phyloP scores from a whole-genome alignment of 2,113 vertebrate species.

The Brachypteracias leptosomus region DNA sequence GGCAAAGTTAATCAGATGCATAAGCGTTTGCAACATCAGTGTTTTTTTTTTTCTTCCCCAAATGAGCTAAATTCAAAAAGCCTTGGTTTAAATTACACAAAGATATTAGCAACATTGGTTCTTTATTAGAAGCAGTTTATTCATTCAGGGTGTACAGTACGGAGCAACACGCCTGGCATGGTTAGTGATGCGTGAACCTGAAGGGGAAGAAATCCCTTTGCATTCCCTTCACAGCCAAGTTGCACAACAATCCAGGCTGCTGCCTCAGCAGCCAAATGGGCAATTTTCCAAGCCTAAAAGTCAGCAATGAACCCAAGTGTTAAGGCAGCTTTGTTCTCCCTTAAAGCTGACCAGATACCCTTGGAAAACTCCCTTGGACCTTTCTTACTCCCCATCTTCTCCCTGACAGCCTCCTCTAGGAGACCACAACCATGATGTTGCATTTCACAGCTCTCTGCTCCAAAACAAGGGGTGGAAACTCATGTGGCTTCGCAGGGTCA shows the following conservation, averaged over 20 bases:
- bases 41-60: slow-evolving; percentile 23
- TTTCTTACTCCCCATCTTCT: neutral
- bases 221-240: slow-evolving; percentile 69
- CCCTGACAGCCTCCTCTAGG: neutral
- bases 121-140: slow-evolving; percentile 51
- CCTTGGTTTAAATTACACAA: slow-evolving; percentile 57
- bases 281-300: slow-evolving; percentile 57
- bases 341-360: neutral
- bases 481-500: neutral
- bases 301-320: slow-evolving; percentile 12
- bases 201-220: slow-evolving; percentile 58
- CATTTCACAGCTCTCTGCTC: neutral
- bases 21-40: slow-evolving; percentile 62
- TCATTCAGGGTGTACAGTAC: slow-evolving; percentile 46
- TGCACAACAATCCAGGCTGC: slow-evolving; percentile 63
- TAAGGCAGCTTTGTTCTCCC: slow-evolving; percentile 24
- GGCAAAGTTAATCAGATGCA: slow-evolving; percentile 60
- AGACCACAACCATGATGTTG: neutral
- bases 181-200: slow-evolving; percentile 68
- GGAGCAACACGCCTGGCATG: slow-evolving; percentile 56
- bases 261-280: slow-evolving; percentile 59
- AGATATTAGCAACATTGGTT: slow-evolving; percentile 43
- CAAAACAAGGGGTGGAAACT: neutral
- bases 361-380: neutral
- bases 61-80: slow-evolving; percentile 62